Evolutionary conservation across 2,113 vertebrate species (phyloP), one percentile per base, ranked within the genome.

Genomic region (Cavia aperea): DNA sequence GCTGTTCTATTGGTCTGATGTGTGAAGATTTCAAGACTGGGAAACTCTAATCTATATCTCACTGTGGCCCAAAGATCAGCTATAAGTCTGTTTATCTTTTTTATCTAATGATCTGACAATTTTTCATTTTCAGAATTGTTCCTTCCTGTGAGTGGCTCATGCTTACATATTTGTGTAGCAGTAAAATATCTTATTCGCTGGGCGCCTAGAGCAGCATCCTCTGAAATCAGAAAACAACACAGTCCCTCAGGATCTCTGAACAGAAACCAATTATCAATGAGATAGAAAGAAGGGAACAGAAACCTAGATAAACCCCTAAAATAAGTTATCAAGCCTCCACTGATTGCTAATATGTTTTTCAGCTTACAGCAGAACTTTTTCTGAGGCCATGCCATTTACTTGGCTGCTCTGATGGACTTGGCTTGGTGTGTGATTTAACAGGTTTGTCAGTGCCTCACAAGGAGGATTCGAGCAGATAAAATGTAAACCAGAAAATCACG

Each of bases 81-180:
- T 78, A 29, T 18, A 13, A 77, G 0, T 85, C 43, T 49, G 11
- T 83, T 4, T 36, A 51, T 70, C 15, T 49, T 49, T 46, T 81
- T n/a, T 54, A 23, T 77, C 75, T 49, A 75, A 46, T 49, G n/a
- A 51, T 66, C 60, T 31, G 11, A 65, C 24, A 78, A 33, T 68
- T 91, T 82, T 94, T 39, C 75, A 89, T 66, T 79, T 87, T 58
- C 15, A 83, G 83, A 91, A 83, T 91, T 89, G 39, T 72, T 83
- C 65, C 63, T 72, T 26, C 11, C 36, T 54, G 4, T 15, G 70
- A 78, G 11, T 81, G 14, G 14, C 86, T 83, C 86, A 21, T 23
- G 29, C 73, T 63, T 89, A 84, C 11, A 23, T 90, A 83, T 75
- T 66, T 73, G 31, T 83, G 4, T 8, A 29, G 21, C 46, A 24